phyloP scores from a whole-genome alignment of 2,113 vertebrate species.

The Hoplias malabaricus region DNA sequence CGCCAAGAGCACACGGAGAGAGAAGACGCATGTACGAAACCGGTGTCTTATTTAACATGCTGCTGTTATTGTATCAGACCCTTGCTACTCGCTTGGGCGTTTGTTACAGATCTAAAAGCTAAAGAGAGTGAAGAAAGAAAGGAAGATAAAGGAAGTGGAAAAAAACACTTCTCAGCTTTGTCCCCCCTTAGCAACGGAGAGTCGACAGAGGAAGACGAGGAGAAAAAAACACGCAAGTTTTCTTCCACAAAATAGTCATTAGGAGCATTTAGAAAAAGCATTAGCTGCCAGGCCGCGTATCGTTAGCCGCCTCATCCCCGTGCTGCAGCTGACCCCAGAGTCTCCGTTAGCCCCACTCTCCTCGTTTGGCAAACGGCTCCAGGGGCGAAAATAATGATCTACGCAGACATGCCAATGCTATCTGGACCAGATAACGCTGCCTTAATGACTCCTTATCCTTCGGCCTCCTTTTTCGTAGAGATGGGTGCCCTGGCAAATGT shows the following conservation, averaged over 20 bases:
- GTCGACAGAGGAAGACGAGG: slow-evolving; percentile 49
- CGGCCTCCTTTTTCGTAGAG: slow-evolving; percentile 67
- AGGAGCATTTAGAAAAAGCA: slow-evolving; percentile 67
- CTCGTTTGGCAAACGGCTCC: slow-evolving; percentile 70
- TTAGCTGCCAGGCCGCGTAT: slow-evolving; percentile 70
- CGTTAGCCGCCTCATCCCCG: slow-evolving; percentile 65
- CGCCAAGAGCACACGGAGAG: slow-evolving; percentile 29
- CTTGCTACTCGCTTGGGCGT: slow-evolving; percentile 42
- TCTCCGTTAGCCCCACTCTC: slow-evolving; percentile 54
- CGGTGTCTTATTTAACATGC: slow-evolving; percentile 53
- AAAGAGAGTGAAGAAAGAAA: slow-evolving; percentile 50
- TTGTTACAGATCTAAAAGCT: slow-evolving; percentile 40
- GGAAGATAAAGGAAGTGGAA: slow-evolving; percentile 35
- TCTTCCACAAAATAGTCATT: slow-evolving; percentile 64
- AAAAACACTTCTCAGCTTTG: slow-evolving; percentile 31
- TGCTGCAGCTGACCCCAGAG: slow-evolving; percentile 64
- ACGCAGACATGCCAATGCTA: slow-evolving; percentile 75
- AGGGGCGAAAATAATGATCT: slow-evolving; percentile 79
- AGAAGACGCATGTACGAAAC: neutral
- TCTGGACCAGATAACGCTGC: slow-evolving; percentile 72
- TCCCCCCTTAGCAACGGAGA: slow-evolving; percentile 47
- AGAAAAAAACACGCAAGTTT: slow-evolving; percentile 38
- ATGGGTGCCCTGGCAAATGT: slow-evolving; percentile 66
- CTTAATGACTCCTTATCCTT: slow-evolving; percentile 77
- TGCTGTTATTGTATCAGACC: slow-evolving; percentile 47